Base-by-base conservation (phyloP, 2,797 vertebrate species). In the Mormyrops attenuatus region DNA sequence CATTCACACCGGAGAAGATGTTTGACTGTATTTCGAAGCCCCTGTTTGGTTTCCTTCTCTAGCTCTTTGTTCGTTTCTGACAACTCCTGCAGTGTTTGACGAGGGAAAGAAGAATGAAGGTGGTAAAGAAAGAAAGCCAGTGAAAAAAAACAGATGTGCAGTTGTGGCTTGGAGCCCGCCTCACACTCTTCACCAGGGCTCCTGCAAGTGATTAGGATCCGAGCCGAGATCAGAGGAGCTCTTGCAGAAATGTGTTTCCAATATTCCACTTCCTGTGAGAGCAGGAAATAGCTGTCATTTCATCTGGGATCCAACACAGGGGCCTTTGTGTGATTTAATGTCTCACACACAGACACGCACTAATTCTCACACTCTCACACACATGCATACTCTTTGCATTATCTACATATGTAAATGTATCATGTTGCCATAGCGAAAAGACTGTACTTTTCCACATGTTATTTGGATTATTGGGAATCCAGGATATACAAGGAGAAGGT, bases 161-260 rank as follows among this genome's bases (percentile, higher is more conserved):
- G 94, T 94, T 93, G 95, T 93, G 92, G 95, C 95, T 95, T 92
- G 94, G 94, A 95, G 94, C 89, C 86, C 88, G 88, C 90, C 90
- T 92, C 90, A 90, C 89, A 88, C 90, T 89, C 5, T 57, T 88
- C 80, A 9, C 52, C 13, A 30, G 4, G 55, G 8, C 91, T 92
- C 92, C 93, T 93, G 93, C 94, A 93, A 94, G 91, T 91, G 91
- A 92, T 95, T 95, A 95, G 93, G 92, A 92, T 49, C 85, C 88
- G 91, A 90, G 90, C 93, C 92, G 89, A 91, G 93, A 94, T 95
- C 93, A 93, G 90, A 94, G 92, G 93, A 91, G 90, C 94, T 91
- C 93, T 93, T 92, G 92, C 88, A 93, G 90, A 96, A 97, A 97
- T 97, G 96, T 97, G 97, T 95, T 97, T 97, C 94, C 96, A 97